Percentiles rank a stretch among this genome's conserved stretches.
Evolutionary conservation across 2,113 vertebrate genomes (phyloP).

Genomic region (Vireo altiloquus): DNA sequence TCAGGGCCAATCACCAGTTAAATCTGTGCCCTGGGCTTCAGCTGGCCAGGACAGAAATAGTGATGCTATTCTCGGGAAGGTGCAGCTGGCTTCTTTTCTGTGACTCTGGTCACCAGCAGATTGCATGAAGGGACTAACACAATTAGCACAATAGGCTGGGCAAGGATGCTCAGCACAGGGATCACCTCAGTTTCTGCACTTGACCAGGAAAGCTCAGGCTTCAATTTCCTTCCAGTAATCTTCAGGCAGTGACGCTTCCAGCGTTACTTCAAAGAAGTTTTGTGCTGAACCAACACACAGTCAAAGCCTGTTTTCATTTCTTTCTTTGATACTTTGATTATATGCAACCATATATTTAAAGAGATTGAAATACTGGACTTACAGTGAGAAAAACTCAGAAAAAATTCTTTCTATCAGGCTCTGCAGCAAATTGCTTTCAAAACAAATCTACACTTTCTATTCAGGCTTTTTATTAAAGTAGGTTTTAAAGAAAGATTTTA

Average conservation of each 20-base stretch:
- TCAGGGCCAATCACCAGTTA: constrained; percentile 7
- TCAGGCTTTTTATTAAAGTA: background rate
- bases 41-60: constrained; percentile 14
- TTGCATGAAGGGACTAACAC: background rate
- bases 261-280: background rate
- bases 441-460: background rate
- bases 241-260: background rate
- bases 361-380: background rate
- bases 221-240: background rate
- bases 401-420: background rate
- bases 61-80: background rate
- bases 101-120: background rate
- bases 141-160: background rate
- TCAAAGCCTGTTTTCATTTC: background rate
- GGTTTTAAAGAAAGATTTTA: background rate
- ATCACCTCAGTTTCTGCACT: background rate
- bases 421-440: background rate
- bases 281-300: background rate
- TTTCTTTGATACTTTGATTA: background rate
- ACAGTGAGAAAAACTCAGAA: background rate
- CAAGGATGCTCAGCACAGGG: background rate
- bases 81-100: constrained; percentile 2
- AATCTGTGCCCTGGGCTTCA: background rate
- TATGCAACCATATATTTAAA: fast-evolving
- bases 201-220: background rate